A percentile compares a stretch with the other conserved stretches of the same genome.
Conservation (phyloP, 2,888 invertebrate species). For the Litoditis marina region DNA sequence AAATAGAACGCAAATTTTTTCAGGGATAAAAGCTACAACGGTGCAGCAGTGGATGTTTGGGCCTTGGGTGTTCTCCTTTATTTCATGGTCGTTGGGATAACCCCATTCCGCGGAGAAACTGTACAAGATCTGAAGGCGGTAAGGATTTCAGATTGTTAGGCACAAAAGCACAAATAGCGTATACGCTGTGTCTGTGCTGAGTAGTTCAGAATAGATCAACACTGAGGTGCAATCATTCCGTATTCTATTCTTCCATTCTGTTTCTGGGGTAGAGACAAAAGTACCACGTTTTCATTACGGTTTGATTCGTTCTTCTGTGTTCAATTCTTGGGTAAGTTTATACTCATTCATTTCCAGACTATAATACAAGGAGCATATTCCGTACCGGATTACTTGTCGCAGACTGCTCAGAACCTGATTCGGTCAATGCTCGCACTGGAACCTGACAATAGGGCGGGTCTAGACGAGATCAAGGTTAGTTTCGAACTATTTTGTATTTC, state of each 20-base stretch:
- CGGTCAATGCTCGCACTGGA: conserved; percentile 54
- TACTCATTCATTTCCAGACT: conserved; percentile 9
- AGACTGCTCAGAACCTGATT: conserved; percentile 48
- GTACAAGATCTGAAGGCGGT: conserved; percentile 69
- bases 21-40: conserved; percentile 64
- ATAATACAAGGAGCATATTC: conserved; percentile 51
- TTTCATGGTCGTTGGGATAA: conserved; percentile 75
- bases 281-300: background rate
- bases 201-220: too few relatives aligned
- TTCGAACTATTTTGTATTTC: background rate
- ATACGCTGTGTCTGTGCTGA: too few relatives aligned
- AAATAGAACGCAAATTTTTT: conserved; percentile 50
- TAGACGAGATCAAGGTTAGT: conserved; percentile 61
- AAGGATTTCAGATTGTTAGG: too few relatives aligned
- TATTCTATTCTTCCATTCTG: too few relatives aligned
- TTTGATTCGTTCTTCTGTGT: background rate
- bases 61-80: conserved; percentile 70
- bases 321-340: too few relatives aligned
- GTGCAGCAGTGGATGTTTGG: conserved; percentile 72
- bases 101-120: conserved; percentile 78
- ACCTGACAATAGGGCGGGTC: conserved; percentile 63
- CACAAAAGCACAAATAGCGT: too few relatives aligned
- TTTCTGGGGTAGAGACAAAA: too few relatives aligned
- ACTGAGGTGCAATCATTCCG: too few relatives aligned
- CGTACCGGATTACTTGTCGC: conserved; percentile 49